Conservation (phyloP, 2,888 invertebrate species). For the Synanthedon myopaeformis region DNA sequence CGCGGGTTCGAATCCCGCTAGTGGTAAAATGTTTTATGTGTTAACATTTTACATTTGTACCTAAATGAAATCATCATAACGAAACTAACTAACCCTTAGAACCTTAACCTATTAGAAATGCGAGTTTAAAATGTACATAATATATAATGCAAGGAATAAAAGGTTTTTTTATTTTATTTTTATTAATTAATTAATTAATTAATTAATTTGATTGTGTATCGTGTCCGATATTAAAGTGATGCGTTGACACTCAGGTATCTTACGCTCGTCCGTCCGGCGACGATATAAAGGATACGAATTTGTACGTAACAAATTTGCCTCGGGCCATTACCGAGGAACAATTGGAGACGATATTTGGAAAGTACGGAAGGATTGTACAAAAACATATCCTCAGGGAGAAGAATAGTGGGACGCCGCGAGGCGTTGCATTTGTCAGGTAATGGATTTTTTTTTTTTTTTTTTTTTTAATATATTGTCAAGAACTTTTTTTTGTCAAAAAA, state of each 20-base stretch:
- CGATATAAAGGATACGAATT: conserved; percentile 92
- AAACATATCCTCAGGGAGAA: conserved; percentile 91
- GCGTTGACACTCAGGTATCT: conserved; percentile 73
- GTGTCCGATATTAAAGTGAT: background rate
- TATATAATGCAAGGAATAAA: too few relatives aligned
- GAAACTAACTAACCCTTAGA: too few relatives aligned
- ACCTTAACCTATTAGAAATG: too few relatives aligned
- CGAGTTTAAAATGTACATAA: too few relatives aligned
- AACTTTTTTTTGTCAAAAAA: too few relatives aligned
- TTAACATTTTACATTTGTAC: too few relatives aligned
- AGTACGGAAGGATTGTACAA: conserved; percentile 92
- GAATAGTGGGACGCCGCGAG: conserved; percentile 86
- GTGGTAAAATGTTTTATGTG: too few relatives aligned
- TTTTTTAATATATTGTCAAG: too few relatives aligned
- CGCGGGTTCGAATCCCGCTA: too few relatives aligned
- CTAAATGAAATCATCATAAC: too few relatives aligned
- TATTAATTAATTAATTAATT: too few relatives aligned
- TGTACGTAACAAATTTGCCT: conserved; percentile 93
- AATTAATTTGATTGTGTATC: background rate
- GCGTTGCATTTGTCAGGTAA: conserved; percentile 94
- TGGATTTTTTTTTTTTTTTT: background rate
- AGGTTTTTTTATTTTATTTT: too few relatives aligned
- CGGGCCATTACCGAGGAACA: conserved; percentile 86
- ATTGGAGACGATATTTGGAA: conserved; percentile 86
- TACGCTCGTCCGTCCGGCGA: conserved; percentile 92